Evolutionary conservation across 2,888 invertebrate species (phyloP).

Genomic region (Andrena chrysosceles): DNA sequence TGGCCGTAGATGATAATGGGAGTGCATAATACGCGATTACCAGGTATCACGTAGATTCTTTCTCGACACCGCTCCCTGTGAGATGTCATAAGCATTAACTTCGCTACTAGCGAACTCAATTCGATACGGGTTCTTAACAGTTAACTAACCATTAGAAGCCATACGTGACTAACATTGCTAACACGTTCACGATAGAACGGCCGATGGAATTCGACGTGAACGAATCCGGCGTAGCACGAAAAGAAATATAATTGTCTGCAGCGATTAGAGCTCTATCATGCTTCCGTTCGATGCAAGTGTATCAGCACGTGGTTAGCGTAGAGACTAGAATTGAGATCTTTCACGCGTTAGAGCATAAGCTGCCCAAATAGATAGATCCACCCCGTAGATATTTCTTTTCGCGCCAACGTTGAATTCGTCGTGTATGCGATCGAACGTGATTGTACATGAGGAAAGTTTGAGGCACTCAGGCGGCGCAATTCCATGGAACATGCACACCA

Average conservation of each 20-base stretch:
- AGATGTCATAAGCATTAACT: conserved; percentile 53
- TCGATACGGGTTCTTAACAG: conserved; percentile 47
- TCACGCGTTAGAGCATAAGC: background rate
- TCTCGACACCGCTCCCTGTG: conserved; percentile 83
- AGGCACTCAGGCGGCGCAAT: conserved; percentile 41
- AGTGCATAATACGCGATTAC: conserved; percentile 84
- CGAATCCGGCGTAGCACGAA: conserved; percentile 54
- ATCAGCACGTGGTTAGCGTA: conserved; percentile 8
- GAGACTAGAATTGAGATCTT: background rate
- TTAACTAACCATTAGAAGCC: background rate
- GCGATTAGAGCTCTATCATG: background rate
- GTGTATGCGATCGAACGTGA: background rate
- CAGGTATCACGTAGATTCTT: conserved; percentile 83
- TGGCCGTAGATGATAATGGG: conserved; percentile 80
- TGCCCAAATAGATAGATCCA: background rate
- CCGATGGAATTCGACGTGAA: background rate
- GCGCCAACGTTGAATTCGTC: conserved; percentile 37
- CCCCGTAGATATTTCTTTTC: conserved; percentile 36
- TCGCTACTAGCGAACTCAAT: conserved; percentile 74
- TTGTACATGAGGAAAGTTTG: conserved; percentile 40
- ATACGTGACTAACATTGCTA: background rate
- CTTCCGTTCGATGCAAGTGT: background rate
- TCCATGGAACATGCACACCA: conserved; percentile 67
- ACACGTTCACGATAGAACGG: background rate
- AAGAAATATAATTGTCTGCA: conserved; percentile 32